Percentiles rank a stretch among this genome's conserved stretches.
Evolutionary conservation across 1,140 invertebrate genomes (phyloP).

Genomic region (Zaprionus camerounensis): DNA sequence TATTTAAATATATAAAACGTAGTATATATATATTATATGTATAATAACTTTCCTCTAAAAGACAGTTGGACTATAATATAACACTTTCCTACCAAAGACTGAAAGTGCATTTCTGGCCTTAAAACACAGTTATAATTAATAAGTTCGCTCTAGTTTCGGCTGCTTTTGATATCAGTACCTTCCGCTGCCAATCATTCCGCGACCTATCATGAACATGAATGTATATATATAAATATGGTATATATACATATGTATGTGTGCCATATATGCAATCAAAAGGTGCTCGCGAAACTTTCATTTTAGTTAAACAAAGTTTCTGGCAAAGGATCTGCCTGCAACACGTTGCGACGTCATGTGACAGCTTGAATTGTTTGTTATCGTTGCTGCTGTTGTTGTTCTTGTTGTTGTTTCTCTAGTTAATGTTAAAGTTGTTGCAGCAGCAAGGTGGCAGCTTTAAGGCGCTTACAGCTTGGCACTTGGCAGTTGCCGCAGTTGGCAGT

Average conservation of each 20-base stretch:
- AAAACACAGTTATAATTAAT: not conserved
- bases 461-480: constrained; percentile 31
- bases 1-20: too few relatives aligned
- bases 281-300: constrained; percentile 33
- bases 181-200: not conserved
- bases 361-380: constrained; percentile 35
- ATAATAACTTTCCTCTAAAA: too few relatives aligned
- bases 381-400: constrained; percentile 46
- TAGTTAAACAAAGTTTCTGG: constrained; percentile 65
- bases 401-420: constrained; percentile 42
- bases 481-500: constrained; percentile 37
- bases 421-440: constrained; percentile 36
- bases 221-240: not conserved
- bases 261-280: constrained; percentile 20
- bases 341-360: constrained; percentile 64
- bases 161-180: not conserved
- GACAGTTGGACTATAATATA: too few relatives aligned
- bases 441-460: constrained; percentile 71
- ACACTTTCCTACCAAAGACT: too few relatives aligned
- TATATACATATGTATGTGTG: not conserved
- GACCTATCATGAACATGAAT: not conserved
- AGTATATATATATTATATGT: too few relatives aligned
- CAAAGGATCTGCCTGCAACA: constrained; percentile 68
- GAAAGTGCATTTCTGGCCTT: too few relatives aligned
- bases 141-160: not conserved